A percentile compares a stretch with the other conserved stretches of the same genome.
phyloP scores from a whole-genome alignment of 2,888 invertebrate species.

The Ceratothoa steindachneri region DNA sequence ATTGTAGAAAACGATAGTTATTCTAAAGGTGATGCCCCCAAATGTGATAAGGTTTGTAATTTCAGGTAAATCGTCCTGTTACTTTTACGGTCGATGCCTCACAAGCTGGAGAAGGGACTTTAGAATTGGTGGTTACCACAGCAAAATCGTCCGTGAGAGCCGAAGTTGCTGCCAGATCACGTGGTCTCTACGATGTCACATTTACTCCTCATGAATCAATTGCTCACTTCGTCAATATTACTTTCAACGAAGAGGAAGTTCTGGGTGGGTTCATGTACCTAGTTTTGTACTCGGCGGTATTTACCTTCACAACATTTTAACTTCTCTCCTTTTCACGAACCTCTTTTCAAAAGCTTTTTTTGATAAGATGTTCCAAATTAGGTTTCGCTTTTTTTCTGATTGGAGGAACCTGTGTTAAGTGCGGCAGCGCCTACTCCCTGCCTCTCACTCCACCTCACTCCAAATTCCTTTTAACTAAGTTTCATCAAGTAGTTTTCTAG shows the following conservation, averaged over 20 bases:
- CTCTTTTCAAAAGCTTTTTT: too few species aligned
- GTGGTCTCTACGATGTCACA: conserved; percentile 86
- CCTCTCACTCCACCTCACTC: too few species aligned
- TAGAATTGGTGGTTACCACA: conserved; percentile 86
- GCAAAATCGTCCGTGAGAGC: conserved; percentile 84
- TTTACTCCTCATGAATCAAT: conserved; percentile 85
- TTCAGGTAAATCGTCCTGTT: conserved; percentile 74
- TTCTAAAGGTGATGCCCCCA: too few species aligned
- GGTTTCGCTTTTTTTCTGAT: too few species aligned
- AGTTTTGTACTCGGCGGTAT: background rate
- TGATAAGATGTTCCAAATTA: too few species aligned
- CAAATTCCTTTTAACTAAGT: too few species aligned
- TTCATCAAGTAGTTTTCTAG: too few species aligned
- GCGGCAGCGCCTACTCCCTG: too few species aligned
- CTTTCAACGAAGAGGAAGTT: conserved; percentile 87
- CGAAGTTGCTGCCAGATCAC: conserved; percentile 79
- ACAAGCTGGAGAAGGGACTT: conserved; percentile 87
- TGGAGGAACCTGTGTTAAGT: too few species aligned
- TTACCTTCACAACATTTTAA: background rate
- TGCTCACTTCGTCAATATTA: conserved; percentile 86
- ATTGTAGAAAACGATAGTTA: too few species aligned
- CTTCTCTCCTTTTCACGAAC: background rate
- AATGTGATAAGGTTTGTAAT: too few species aligned
- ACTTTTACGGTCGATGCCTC: conserved; percentile 92
- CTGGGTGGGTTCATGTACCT: conserved; percentile 59